Conservation (phyloP, 2,888 invertebrate species). For the Eubasilissa splendida region DNA sequence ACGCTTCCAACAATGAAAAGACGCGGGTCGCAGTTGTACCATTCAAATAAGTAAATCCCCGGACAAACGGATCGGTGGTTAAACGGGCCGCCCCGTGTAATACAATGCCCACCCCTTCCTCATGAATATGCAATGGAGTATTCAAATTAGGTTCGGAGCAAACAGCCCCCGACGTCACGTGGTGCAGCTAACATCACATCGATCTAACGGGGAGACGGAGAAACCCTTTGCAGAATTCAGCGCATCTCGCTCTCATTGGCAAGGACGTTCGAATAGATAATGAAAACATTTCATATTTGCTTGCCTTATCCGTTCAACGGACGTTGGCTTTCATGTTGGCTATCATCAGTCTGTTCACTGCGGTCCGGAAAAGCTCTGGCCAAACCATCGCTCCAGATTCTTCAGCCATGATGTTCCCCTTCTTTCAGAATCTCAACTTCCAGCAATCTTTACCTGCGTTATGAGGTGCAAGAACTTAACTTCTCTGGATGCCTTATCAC, state of each 20-base stretch:
- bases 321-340: no score
- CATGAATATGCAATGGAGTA: slow-evolving; percentile 55
- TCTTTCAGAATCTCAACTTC: no score
- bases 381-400: no score
- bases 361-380: no score
- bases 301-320: no score
- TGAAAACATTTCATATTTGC: no score
- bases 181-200: slow-evolving; percentile 8
- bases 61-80: slow-evolving; percentile 25
- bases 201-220: background rate
- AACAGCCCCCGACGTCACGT: slow-evolving; percentile 46
- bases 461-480: no score
- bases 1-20: slow-evolving; percentile 47
- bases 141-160: slow-evolving; percentile 51
- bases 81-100: slow-evolving; percentile 40
- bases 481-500: no score
- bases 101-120: slow-evolving; percentile 42
- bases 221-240: background rate
- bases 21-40: slow-evolving; percentile 21
- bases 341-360: no score
- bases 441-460: no score
- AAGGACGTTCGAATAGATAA: no score
- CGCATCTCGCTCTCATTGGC: background rate
- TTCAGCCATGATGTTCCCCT: no score
- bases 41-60: slow-evolving; percentile 27